phyloP scores from a whole-genome alignment of 2,113 vertebrate genomes.

The Crypturellus undulatus region DNA sequence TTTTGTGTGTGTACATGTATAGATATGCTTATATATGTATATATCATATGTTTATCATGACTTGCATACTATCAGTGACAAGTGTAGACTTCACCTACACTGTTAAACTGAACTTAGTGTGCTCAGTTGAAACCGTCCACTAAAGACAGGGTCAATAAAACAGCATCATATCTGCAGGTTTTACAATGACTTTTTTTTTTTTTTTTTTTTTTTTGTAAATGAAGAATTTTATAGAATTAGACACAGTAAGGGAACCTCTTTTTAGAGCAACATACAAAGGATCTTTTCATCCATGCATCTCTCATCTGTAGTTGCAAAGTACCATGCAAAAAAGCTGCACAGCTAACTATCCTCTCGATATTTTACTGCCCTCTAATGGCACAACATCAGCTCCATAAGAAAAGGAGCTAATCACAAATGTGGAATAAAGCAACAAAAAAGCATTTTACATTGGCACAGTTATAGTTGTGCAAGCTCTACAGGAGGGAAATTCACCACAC shows the following conservation, averaged over 20 bases:
- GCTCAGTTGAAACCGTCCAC: background rate
- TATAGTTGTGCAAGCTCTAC: background rate
- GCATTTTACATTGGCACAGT: background rate
- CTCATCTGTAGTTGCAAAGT: background rate
- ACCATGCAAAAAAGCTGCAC: background rate
- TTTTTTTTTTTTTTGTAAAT: too few relatives aligned
- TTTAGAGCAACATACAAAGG: background rate
- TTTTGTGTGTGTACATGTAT: background rate
- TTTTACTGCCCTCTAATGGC: conserved; percentile 33
- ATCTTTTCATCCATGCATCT: background rate
- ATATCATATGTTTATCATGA: background rate
- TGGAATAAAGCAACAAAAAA: background rate
- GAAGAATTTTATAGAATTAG: background rate
- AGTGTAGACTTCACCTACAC: too few relatives aligned
- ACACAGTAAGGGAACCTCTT: background rate
- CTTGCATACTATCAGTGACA: background rate
- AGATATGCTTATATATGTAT: too few relatives aligned
- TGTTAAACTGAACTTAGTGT: too few relatives aligned
- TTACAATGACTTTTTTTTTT: background rate
- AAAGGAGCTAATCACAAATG: background rate
- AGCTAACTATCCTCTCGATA: rapidly evolving
- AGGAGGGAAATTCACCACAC: background rate
- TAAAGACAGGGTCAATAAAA: background rate
- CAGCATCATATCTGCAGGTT: background rate
- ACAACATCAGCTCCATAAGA: background rate